A percentile compares a stretch with the other conserved stretches of the same genome.
Conservation (phyloP, 2,113 vertebrate species). For the Egretta garzetta region DNA sequence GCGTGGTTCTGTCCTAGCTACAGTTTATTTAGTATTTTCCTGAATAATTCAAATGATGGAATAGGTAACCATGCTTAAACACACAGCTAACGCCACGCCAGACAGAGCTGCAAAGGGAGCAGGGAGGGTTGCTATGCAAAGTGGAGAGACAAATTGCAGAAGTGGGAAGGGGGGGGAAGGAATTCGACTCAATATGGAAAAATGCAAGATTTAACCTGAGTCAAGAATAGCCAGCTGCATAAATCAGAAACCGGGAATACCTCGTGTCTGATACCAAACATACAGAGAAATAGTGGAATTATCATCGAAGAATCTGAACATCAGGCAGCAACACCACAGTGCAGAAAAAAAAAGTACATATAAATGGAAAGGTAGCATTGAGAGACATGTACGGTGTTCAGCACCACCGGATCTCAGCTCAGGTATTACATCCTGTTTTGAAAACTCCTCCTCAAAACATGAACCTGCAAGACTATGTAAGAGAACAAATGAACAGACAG, state of each 20-base stretch:
- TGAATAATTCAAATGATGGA: neutral
- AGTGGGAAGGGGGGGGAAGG: too few relatives aligned
- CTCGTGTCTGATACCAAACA: neutral
- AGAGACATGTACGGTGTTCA: neutral
- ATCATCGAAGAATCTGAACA: neutral
- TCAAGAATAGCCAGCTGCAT: neutral
- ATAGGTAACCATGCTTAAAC: neutral
- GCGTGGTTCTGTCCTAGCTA: neutral
- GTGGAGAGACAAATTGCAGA: neutral
- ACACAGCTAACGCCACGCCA: neutral
- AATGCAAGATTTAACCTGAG: neutral
- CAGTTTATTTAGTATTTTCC: neutral
- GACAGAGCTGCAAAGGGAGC: neutral
- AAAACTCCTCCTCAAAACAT: neutral
- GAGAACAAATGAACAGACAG: neutral
- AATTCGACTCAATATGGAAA: neutral
- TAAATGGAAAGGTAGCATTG: rapidly evolving
- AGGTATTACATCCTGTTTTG: too few relatives aligned
- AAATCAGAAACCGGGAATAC: neutral
- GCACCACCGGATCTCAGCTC: neutral
- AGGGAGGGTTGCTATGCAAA: neutral
- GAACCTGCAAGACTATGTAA: neutral
- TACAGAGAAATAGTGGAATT: neutral
- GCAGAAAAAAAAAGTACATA: neutral
- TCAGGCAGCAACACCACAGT: neutral